Evolutionary conservation across 2,113 vertebrate genomes (phyloP).

Genomic region (Daboia siamensis): DNA sequence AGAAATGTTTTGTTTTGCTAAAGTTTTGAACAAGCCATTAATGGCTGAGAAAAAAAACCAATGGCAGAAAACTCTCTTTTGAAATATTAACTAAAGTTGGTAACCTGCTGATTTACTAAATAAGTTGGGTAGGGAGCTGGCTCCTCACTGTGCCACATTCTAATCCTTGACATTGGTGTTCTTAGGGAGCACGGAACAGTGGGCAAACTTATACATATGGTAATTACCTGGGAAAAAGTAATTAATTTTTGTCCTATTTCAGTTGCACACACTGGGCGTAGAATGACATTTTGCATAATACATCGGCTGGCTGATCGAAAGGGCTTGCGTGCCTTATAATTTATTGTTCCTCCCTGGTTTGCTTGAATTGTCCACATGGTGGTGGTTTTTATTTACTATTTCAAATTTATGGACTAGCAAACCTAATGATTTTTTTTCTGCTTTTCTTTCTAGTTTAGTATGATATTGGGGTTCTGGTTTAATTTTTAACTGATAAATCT

Average conservation of each 20-base stretch:
- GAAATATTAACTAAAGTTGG: conserved; percentile 22
- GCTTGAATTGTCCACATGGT: conserved; percentile 11
- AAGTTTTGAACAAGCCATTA: conserved; percentile 13
- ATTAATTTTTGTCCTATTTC: conserved; percentile 35
- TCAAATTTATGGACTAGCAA: conserved; percentile 17
- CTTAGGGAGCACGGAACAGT: conserved; percentile 7
- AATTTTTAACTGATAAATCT: conserved; percentile 10
- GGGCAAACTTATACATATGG: conserved; percentile 36
- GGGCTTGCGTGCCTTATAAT: conserved; percentile 7
- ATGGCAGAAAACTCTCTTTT: background rate
- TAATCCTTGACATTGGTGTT: conserved; percentile 17
- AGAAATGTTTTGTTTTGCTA: background rate
- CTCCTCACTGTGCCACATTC: background rate
- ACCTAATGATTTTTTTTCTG: background rate
- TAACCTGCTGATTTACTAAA: conserved; percentile 23
- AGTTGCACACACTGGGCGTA: conserved; percentile 24
- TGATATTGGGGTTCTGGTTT: background rate
- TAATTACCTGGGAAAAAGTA: conserved; percentile 28
- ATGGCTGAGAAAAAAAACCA: background rate
- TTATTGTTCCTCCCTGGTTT: conserved; percentile 18
- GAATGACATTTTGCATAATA: conserved; percentile 32
- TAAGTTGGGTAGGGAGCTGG: conserved; percentile 2
- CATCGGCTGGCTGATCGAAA: conserved; percentile 16
- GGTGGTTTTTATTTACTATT: conserved; percentile 25
- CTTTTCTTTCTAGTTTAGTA: background rate